Evolutionary conservation across 53 echinoderm and acorn worm genomes (phyloP), one percentile per base, ranked within the genome.

Genomic region (Astropecten irregularis): DNA sequence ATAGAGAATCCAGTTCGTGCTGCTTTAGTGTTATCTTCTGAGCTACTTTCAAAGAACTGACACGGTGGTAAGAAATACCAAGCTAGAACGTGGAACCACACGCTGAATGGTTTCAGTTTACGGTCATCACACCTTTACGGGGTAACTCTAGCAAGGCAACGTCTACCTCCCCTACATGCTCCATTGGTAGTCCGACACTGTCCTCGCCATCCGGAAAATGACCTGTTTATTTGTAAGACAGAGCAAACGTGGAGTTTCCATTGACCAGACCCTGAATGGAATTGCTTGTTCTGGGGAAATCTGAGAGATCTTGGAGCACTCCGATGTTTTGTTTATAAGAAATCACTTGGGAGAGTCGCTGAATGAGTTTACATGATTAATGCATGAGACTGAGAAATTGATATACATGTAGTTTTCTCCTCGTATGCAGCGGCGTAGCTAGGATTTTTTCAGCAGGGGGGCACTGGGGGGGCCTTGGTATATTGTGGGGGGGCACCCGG

Each of bases 221-320:
- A 1, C 37, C 14, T 74, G 74, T 74, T 74, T 57, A 38, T 74
- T 56, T 74, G 71, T 57, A 30, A 20, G 36, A 74, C 57, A 16
- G 38, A 21, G 35, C 26, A 74, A 31, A 73, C 39, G 57, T 39
- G 27, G 33, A 38, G 33, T 55, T 68, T 46, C 22, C 36, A 32
- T 39, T 34, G 4, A 36, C 64, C 1, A 10, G 37, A 16, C 37
- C n/a, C 3, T 6, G n/a, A 44, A 39, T 8, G 34, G n/a, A 28
- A 38, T 56, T 22, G 52, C 0, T 23, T 57, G 58, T 74, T 44
- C 46, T 1, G 1, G 26, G 27, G 57, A 57, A 56, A 74, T 5
- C 33, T 15, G 57, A 74, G 57, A 36, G 37, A 37, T 6, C 4
- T 64, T 2, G n/a, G 25, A 38, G 42, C 40, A 74, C 50, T 40